Evolutionary conservation across 2,113 vertebrate genomes (phyloP), one percentile per base, ranked within the genome.

Genomic region (Sprattus sprattus): DNA sequence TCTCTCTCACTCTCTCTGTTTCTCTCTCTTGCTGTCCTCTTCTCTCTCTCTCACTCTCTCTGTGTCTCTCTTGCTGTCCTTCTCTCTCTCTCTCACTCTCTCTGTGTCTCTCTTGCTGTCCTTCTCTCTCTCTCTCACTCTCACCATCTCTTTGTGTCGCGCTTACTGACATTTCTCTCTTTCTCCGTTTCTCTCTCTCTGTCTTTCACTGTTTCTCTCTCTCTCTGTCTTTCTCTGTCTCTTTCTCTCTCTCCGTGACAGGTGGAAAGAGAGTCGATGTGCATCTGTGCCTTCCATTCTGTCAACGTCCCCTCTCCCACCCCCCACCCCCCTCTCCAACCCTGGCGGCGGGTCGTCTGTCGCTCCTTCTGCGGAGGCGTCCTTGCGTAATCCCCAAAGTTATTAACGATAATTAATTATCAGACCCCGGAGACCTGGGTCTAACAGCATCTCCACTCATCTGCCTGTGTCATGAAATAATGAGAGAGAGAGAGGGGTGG

Each of bases 361-460:
- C 64, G 64, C 64, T 32, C 64, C 64, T 71, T 71, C 64, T 83
- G 52, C 22, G 84, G 81, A 71, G 83, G 83, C 45, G 64, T 82
- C 84, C 78, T 87, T 49, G 52, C 28, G 75, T 86, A 85, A 78
- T 87, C 87, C 84, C 86, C 81, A 6, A 90, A 88, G 85, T 83
- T 86, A 87, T 88, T 90, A 90, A 88, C 84, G 80, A 88, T 87
- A 87, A 88, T 87, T 90, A 84, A 86, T 89, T 89, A 88, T 60
- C 86, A 81, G 50, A 45, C 84, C 87, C 64, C 87, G 67, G 78
- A 67, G 82, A 84, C 54, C 49, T 32, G 64, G 82, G 75, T 54
- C 84, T 85, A 81, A 46, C 60, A 84, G 82, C 85, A 83, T 57
- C 85, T 84, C 39, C 64, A 54, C 75, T 57, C 52, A 32, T 64